A percentile compares a stretch with the other conserved stretches of the same genome.
Conservation (phyloP, 2,797 vertebrate genomes). For the Acanthopagrus latus region DNA sequence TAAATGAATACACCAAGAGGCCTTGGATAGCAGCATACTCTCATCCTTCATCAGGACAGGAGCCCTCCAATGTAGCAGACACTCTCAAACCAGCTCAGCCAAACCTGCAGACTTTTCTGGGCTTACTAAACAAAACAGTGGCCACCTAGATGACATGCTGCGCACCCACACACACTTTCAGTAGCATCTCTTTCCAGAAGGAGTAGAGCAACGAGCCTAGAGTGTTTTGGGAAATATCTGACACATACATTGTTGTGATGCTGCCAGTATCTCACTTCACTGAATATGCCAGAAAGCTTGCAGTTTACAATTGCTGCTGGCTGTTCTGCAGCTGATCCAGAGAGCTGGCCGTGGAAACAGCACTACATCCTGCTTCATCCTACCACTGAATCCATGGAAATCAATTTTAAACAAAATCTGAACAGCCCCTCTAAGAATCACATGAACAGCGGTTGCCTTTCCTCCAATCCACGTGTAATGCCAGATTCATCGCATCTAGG, state of each 20-base stretch:
- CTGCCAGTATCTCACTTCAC: conserved; percentile 44
- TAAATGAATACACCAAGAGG: background rate
- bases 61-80: conserved; percentile 6
- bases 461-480: no score
- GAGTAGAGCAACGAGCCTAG: conserved; percentile 51
- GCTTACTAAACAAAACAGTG: conserved; percentile 28
- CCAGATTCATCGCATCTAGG: background rate
- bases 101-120: conserved; percentile 25
- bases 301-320: conserved; percentile 31
- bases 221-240: conserved; percentile 56
- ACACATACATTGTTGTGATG: conserved; percentile 45
- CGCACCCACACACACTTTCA: conserved; percentile 39
- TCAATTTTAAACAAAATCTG: background rate
- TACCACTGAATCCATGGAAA: background rate
- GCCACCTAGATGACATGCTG: conserved; percentile 6
- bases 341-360: conserved; percentile 14
- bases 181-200: conserved; percentile 38
- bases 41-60: background rate
- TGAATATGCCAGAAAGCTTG: conserved; percentile 33
- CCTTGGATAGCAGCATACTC: background rate
- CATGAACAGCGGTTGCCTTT: no score
- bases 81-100: conserved; percentile 14
- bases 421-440: background rate
- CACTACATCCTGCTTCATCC: conserved; percentile 17
- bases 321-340: conserved; percentile 33